Percentiles rank a stretch among this genome's conserved stretches.
Evolutionary conservation across 2,113 vertebrate genomes (phyloP).

Genomic region (Gallinago media): DNA sequence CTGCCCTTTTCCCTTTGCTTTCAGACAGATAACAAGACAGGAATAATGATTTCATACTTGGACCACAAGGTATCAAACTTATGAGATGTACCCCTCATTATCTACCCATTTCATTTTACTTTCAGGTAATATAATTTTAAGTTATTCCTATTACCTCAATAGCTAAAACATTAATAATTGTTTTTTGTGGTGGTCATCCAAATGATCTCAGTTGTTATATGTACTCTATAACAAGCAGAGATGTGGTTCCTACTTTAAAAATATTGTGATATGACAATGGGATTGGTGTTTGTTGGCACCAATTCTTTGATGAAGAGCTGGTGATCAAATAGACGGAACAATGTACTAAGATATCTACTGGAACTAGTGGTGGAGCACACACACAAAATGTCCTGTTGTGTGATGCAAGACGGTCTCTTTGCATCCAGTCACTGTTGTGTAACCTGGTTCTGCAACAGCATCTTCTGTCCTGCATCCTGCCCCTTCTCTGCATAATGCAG

Average conservation of each 20-base stretch:
- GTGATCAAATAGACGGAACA: background rate
- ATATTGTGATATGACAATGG: background rate
- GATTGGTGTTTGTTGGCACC: rapidly evolving
- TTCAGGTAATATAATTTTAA: background rate
- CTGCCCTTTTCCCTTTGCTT: background rate
- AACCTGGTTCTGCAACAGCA: background rate
- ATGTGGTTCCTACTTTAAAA: background rate
- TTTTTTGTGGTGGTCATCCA: background rate
- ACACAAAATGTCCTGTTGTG: background rate
- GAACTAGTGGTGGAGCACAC: background rate
- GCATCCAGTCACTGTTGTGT: background rate
- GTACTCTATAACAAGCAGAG: background rate
- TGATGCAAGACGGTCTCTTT: background rate
- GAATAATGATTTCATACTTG: background rate
- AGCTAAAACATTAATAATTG: background rate
- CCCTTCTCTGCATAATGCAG: background rate
- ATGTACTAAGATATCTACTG: background rate
- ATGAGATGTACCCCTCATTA: background rate
- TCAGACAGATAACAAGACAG: background rate
- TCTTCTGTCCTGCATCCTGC: background rate
- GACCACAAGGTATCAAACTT: background rate
- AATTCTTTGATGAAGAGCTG: background rate
- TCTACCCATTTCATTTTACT: background rate
- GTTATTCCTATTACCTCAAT: background rate
- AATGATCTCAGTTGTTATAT: background rate